Percentiles rank a stretch among this genome's conserved stretches.
Conservation (phyloP, 2,888 invertebrate species). For the Tiphia femorata region DNA sequence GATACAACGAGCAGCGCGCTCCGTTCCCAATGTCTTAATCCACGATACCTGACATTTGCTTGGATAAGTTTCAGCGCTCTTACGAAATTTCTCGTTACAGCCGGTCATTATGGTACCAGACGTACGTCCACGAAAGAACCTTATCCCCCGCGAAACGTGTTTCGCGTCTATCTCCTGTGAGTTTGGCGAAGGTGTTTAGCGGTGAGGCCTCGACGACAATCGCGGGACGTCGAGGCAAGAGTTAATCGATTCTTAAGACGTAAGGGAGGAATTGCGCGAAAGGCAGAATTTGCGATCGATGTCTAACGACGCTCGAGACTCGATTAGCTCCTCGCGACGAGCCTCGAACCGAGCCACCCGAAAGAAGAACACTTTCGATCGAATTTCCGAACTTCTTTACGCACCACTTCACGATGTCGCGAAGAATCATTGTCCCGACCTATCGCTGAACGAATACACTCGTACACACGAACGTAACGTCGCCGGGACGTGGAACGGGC, state of each 20-base stretch:
- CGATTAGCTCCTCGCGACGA: not conserved
- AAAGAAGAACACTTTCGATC: not conserved
- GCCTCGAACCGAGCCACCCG: not conserved
- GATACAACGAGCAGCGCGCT: not conserved
- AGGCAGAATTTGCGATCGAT: not conserved
- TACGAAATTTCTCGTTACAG: conserved; percentile 10
- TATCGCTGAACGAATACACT: not conserved
- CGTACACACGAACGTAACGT: no score
- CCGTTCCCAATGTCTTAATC: conserved; percentile 2
- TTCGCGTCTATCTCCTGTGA: no score
- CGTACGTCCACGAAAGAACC: no score
- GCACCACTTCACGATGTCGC: conserved; percentile 14
- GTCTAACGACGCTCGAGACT: not conserved
- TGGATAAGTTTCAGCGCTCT: not conserved
- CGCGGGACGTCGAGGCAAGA: not conserved
- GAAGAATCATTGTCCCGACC: not conserved
- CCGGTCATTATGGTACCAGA: not conserved
- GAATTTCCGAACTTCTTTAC: not conserved
- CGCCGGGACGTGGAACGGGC: no score
- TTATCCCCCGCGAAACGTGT: no score
- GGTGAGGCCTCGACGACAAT: no score
- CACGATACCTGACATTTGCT: conserved; percentile 11
- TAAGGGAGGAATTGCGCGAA: not conserved
- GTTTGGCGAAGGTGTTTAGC: no score
- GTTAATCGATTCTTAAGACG: not conserved